Evolutionary conservation across 2,797 vertebrate species (phyloP), one percentile per base, ranked within the genome.

Genomic region (Onychomys leucogaster): DNA sequence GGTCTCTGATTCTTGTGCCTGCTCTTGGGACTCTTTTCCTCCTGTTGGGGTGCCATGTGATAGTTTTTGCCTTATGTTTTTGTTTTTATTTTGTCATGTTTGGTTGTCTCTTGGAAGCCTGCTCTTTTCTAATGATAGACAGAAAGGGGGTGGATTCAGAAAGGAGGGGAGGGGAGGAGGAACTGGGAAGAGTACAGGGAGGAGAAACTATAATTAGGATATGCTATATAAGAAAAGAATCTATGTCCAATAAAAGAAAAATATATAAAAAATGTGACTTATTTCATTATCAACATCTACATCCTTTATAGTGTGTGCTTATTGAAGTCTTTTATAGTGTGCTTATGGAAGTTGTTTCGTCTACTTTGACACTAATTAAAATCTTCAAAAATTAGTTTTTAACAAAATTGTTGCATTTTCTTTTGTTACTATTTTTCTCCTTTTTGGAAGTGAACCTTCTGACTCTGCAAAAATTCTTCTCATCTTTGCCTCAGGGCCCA

Each of bases 391-490:
- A 65, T 84, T 65, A 63, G 43, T 83, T 59, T 95, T 90, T 81
- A 90, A 34, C 27, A 86, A 92, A 95, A 69, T 78, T 67, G 43
- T 94, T 76, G 52, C 13, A 81, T 63, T 93, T 85, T 43, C 61
- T 52, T 92, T 97, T 61, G 59, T 88, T 75, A 73, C 75, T 69
- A 78, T 95, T 89, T 87, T 96, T 92, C 77, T 65, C 13, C 41
- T 94, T 92, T 71, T 85, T 65, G 41, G 57, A 91, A 96, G n/a
- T 90, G 46, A 61, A 37, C 65, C 75, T 84, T 76, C 43, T 77
- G 86, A 94, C 84, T 67, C 46, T 91, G 57, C 12, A 89, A 96
- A 32, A 71, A 93, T 78, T 59, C 34, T 94, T 77, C 78, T 41
- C 89, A 92, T 67, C 52, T 81, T 96, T 82, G 34, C 80, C 80